phyloP scores from a whole-genome alignment of 2,797 vertebrate species.

The Myotis pilosus region DNA sequence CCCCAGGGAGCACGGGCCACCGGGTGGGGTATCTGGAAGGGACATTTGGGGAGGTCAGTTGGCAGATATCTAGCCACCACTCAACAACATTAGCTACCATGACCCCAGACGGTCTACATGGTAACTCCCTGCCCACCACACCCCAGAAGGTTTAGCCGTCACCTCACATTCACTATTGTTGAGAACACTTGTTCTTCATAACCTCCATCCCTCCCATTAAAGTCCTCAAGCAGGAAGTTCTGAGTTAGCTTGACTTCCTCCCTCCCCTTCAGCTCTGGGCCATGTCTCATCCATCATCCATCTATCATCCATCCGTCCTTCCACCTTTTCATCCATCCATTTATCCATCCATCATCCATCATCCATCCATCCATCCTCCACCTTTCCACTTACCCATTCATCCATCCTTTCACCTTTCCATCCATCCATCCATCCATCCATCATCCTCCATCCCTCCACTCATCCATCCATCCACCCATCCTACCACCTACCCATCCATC shows the following conservation, averaged over 20 bases:
- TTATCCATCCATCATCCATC: too few species aligned
- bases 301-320: too few species aligned
- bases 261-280: neutral
- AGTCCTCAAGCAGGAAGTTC: neutral
- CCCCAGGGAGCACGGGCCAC: neutral
- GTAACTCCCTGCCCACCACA: too few species aligned
- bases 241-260: neutral
- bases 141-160: neutral
- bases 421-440: neutral
- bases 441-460: too few species aligned
- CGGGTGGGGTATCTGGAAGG: slow-evolving; percentile 22
- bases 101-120: neutral
- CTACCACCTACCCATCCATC: too few species aligned
- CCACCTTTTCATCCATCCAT: neutral
- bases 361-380: too few species aligned
- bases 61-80: neutral
- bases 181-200: neutral
- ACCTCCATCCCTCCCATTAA: neutral
- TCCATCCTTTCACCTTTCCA: too few species aligned
- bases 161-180: neutral
- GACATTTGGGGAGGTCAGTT: neutral
- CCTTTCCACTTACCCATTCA: too few species aligned
- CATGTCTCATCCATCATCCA: neutral
- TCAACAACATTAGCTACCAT: neutral
- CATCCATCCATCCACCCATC: too few species aligned